Percentiles rank a stretch among this genome's conserved stretches.
These are phyloP conservation scores for Agriopis marginaria DNA, from an alignment of 2,888 invertebrate genomes.

Conservation along the genomic window DNA sequence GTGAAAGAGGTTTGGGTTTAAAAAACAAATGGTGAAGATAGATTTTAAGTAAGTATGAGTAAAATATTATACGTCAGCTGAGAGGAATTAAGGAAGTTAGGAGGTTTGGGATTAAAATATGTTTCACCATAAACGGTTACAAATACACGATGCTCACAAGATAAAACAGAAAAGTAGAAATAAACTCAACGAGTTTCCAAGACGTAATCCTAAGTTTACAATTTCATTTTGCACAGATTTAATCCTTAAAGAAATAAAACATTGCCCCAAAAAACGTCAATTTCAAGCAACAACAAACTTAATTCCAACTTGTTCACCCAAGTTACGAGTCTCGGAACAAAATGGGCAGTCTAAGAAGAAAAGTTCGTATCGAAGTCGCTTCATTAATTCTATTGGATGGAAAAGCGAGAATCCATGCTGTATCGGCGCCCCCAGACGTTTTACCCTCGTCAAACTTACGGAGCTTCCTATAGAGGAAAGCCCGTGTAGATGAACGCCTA, in stretches of 20 bases:
- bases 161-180: neutral
- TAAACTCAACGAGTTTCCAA: neutral
- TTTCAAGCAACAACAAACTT: slow-evolving; percentile 21
- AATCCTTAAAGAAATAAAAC: slow-evolving; percentile 12
- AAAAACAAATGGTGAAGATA: neutral
- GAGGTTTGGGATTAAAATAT: neutral
- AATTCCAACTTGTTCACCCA: slow-evolving; percentile 34
- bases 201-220: neutral
- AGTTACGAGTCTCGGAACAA: slow-evolving; percentile 36
- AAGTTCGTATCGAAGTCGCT: slow-evolving; percentile 46
- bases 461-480: slow-evolving; percentile 47
- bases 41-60: too few relatives aligned
- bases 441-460: slow-evolving; percentile 58
- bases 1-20: neutral
- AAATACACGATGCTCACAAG: too few relatives aligned
- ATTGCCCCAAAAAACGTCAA: slow-evolving; percentile 10
- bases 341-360: slow-evolving; percentile 21
- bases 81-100: neutral
- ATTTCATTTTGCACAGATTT: neutral
- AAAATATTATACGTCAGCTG: too few relatives aligned
- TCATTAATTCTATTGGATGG: slow-evolving; percentile 56
- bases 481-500: slow-evolving; percentile 33
- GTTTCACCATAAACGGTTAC: too few relatives aligned
- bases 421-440: slow-evolving; percentile 41
- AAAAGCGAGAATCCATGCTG: slow-evolving; percentile 45